Base-by-base conservation (phyloP, 1,140 invertebrate genomes). In the Ips nitidus region DNA sequence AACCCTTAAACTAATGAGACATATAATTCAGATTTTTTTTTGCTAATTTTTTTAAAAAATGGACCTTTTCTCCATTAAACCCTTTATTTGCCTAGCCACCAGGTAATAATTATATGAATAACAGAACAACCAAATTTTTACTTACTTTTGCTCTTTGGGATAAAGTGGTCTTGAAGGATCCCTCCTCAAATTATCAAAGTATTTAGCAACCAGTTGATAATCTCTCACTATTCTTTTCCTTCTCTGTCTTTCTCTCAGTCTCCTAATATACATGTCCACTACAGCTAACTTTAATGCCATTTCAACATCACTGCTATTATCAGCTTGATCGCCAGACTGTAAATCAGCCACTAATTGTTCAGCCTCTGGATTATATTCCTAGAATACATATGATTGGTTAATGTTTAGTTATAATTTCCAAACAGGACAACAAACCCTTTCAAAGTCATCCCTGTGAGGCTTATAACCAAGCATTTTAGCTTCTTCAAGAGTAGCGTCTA, bases 361-460 rank as follows among this genome's bases (percentile, higher is more conserved):
- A 7, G 94, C 94, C 76, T 93, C 92, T 81, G 94, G 94, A 80
- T 97, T 94, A 83, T 91, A 94, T 82, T 97, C 95, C 89, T 92
- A 73, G 66, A 84, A 82, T 75, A 76, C 75, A 75, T 47, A 1
- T n/a, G 0, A 61, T 45, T 36, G n/a, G 5, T 6, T 62, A 22
- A 22, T 22, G 45, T 50, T 57, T 66, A 3, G 3, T 50, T 22
- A 50, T 50, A 8, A 3, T 3, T 8, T 50, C 3, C 7, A 50
- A 3, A 22, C 22, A 22, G 0, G 22, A 22, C 22, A 50, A 47
- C 36, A 50, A 81, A 91, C 92, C 80, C 92, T 89, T 86, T 98
- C 95, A 86, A 96, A 98, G 81, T 98, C 95, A 86, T 98, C 95
- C 78, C 95, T 86, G 78, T 94, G 91, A 8, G 94, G 92, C 92